Evolutionary conservation across 2,113 vertebrate species (phyloP).

Genomic region (Euleptes europaea): DNA sequence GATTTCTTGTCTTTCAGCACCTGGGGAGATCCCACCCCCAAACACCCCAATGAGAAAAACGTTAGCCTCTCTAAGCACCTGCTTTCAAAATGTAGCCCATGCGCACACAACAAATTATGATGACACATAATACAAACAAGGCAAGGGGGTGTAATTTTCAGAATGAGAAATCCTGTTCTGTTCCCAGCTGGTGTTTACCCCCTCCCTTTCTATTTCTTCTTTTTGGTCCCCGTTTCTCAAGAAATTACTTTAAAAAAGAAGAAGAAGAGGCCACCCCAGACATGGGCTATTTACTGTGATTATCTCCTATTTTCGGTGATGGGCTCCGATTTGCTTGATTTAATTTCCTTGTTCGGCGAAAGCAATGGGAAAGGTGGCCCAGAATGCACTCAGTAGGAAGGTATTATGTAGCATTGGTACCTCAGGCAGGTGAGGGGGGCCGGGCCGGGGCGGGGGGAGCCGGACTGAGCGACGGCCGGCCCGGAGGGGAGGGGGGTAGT

Average conservation of each 20-base stretch:
- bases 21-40: conserved; percentile 15
- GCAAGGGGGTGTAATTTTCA: neutral
- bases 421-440: conserved; percentile 21
- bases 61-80: neutral
- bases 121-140: neutral
- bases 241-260: conserved; percentile 49
- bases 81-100: neutral
- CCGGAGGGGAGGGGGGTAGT: neutral
- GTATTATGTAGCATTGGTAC: conserved; percentile 31
- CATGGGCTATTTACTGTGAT: conserved; percentile 50
- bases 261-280: conserved; percentile 31
- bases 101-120: neutral
- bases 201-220: conserved; percentile 37
- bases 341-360: conserved; percentile 43
- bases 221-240: conserved; percentile 43
- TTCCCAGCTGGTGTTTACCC: conserved; percentile 2
- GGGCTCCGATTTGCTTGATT: conserved; percentile 41
- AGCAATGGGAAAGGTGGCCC: conserved; percentile 29
- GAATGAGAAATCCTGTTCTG: neutral
- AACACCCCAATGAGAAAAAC: conserved; percentile 16
- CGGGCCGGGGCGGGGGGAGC: neutral
- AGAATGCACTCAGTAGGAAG: conserved; percentile 33
- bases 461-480: neutral
- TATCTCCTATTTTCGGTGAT: conserved; percentile 49
- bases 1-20: neutral